Evolutionary conservation across 2,888 invertebrate species (phyloP), one percentile per base, ranked within the genome.

Genomic region (Platerodrilus igneus): DNA sequence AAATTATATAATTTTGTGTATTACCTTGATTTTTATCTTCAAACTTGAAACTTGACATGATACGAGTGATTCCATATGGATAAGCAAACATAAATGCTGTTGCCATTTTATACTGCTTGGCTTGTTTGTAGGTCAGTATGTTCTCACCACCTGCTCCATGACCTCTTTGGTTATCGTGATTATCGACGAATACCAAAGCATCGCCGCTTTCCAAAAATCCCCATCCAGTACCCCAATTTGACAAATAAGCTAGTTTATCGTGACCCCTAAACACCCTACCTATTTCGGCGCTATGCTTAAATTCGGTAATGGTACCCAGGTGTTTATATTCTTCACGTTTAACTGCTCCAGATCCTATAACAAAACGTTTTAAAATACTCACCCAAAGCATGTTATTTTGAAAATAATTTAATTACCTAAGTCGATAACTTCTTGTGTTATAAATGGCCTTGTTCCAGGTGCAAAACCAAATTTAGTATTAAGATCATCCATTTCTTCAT

Each of bases 1-100:
- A 18, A 5, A 17, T 16, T 5, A 2, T n/a, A n/a, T n/a, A n/a
- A n/a, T n/a, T 25, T 7, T n/a, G n/a, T n/a, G n/a, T n/a, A n/a
- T 13, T 45, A 52, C 63, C 62, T 53, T 59, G 54, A 54, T 82
- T 79, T 4, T 72, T 72, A 39, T 77, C 52, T 0, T 63, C 58
- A 66, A 90, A 94, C 26, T 60, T 71, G 59, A 78, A 94, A 50
- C 91, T 90, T 60, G 91, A 91, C 86, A 95, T 91, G 33, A 93
- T 67, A 31, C 86, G 77, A 0, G 87, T 80, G 41, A 77, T 72
- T 2, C 87, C 87, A 50, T 87, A 89, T 0, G 87, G 82, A 74
- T 86, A 84, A 0, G 92, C 89, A 65, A 95, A 71, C 78, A 86
- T 88, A 66, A 91, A 93, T 0, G 87, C 88, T 2, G 80, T 81